These are phyloP conservation scores for Gallinago nigripennis DNA, from an alignment of 2,797 vertebrate species.

Conservation along the genomic window DNA sequence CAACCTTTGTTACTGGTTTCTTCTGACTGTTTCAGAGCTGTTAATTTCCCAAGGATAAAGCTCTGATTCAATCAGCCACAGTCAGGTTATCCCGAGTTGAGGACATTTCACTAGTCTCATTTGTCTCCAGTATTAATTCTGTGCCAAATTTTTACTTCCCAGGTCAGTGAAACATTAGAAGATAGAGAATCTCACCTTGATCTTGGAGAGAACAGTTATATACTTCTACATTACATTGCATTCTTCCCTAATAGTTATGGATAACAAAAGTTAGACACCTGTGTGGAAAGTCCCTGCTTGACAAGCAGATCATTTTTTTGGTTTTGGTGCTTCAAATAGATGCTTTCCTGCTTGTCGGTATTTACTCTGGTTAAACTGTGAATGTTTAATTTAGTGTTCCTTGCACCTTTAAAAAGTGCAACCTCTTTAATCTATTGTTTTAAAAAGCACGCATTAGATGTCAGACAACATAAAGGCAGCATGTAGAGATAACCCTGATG, in stretches of 20 bases:
- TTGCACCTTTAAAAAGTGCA: conserved; percentile 1
- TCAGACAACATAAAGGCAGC: background rate
- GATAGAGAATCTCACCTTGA: background rate
- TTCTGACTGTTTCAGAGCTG: background rate
- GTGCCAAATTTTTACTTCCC: background rate
- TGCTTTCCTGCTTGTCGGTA: background rate
- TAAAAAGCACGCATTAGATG: conserved; percentile 4
- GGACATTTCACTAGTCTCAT: background rate
- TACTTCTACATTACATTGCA: background rate
- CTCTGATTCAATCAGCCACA: background rate
- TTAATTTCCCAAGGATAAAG: conserved; percentile 13
- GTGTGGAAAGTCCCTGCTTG: background rate
- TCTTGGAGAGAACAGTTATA: background rate
- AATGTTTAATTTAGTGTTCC: background rate
- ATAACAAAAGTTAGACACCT: background rate
- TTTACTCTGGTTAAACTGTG: background rate
- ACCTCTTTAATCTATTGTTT: background rate
- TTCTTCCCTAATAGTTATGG: background rate
- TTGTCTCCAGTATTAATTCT: conserved; percentile 18
- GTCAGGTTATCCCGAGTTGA: background rate
- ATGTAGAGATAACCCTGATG: background rate
- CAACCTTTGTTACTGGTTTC: background rate
- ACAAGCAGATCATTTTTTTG: background rate
- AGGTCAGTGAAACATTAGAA: background rate
- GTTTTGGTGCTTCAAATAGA: background rate